Percentiles rank a stretch among this genome's conserved stretches.
Conservation (phyloP, 1,140 invertebrate genomes). For the Lepidostoma basale region DNA sequence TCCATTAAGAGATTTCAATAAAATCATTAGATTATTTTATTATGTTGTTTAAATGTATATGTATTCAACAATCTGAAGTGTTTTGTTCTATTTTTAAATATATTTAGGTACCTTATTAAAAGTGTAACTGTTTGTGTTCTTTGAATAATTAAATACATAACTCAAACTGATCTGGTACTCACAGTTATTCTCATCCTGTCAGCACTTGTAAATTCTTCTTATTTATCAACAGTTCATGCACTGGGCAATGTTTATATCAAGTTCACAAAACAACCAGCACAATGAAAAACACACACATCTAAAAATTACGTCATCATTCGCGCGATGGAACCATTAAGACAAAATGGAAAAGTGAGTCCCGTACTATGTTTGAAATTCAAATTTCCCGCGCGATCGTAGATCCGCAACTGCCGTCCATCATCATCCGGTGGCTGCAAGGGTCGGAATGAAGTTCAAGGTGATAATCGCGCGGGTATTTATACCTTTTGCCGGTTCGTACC, state of each 20-base stretch:
- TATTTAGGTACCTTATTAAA: too few relatives aligned
- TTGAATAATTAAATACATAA: neutral
- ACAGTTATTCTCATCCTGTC: conserved; percentile 15
- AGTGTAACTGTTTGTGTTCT: too few relatives aligned
- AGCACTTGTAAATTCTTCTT: neutral
- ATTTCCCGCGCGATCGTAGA: neutral
- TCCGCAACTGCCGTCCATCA: neutral
- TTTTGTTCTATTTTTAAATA: too few relatives aligned
- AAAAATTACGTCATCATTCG: neutral
- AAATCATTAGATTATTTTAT: too few relatives aligned
- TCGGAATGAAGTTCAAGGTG: conserved; percentile 45
- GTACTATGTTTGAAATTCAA: neutral
- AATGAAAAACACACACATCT: neutral
- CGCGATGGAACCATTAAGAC: neutral
- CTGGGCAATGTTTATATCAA: neutral
- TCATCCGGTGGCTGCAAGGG: neutral
- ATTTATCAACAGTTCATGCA: conserved; percentile 21
- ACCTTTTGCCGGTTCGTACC: conserved; percentile 2
- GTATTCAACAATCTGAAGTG: too few relatives aligned
- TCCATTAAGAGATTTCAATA: too few relatives aligned
- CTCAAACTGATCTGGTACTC: neutral
- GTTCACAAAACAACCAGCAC: neutral
- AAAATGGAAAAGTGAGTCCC: neutral
- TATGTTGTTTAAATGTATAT: too few relatives aligned
- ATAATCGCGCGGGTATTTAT: conserved; percentile 38